Base-by-base conservation (phyloP, 2,113 vertebrate species). In the Pseudorhombus dupliciocellatus region DNA sequence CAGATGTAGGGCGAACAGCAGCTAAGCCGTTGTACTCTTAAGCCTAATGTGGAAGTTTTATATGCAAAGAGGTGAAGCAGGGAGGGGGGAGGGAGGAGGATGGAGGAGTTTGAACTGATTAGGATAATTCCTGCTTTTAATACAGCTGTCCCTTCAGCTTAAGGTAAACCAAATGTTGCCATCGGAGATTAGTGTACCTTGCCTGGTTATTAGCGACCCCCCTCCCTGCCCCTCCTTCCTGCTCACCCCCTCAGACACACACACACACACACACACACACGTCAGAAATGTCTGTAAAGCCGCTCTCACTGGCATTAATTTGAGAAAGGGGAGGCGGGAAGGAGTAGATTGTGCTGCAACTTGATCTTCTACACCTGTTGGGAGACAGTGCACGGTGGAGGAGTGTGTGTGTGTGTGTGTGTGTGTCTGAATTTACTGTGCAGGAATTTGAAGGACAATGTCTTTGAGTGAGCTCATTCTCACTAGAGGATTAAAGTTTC, bases 81-180 rank as follows among this genome's bases (percentile, higher is more conserved):
- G 80, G 78, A 76, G 84, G 79, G 65, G 75, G 81, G 79, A 20
- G 51, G 76, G 70, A 76, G 77, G 70, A 77, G 79, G 79, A 88
- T 80, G 82, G 95, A 95, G 95, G 96, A 95, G 95, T 96, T 97
- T 96, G 95, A 96, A 97, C 96, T 97, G 97, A 98, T 98, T 98
- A 98, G 96, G 96, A 97, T 98, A 98, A 98, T 98, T 98, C 97
- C 96, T 95, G 95, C 95, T 97, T 92, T 97, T 98, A 98, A 98
- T 97, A 98, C 96, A 98, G 96, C 97, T 96, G 96, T 98, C 96
- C 94, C 94, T 97, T 94, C 95, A 95, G 97, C 96, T 98, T 98
- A 98, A 98, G 96, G 97, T 98, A 97, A 98, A 98, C 96, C 97
- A 97, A 98, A 98, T 98, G 97, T 97, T 98, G 96, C 96, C 96